Conservation (phyloP, 1,140 invertebrate species). For the Myzus persicae region DNA sequence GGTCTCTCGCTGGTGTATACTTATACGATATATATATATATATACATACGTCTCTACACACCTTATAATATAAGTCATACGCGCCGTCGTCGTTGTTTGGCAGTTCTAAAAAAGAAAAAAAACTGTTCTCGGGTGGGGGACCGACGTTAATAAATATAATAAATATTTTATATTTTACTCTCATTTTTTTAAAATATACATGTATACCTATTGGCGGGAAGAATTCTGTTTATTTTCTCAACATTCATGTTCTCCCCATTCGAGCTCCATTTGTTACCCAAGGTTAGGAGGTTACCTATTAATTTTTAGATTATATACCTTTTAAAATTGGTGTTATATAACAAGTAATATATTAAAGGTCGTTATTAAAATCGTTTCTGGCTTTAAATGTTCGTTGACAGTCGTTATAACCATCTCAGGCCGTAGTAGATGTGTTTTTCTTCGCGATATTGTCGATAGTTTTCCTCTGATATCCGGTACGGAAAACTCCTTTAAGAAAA, state of each 20-base stretch:
- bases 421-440: neutral
- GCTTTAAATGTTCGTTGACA: neutral
- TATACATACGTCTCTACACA: neutral
- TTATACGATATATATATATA: too few species aligned
- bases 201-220: neutral
- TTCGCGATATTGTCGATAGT: neutral
- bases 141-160: neutral
- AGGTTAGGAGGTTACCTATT: too few species aligned
- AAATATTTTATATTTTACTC: neutral
- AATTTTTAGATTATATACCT: neutral
- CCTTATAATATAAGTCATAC: neutral
- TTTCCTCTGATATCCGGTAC: neutral
- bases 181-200: neutral
- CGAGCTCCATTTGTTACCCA: neutral
- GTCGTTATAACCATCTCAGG: neutral
- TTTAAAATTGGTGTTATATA: neutral
- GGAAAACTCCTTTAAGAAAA: neutral
- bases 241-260: neutral
- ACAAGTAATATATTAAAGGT: too few species aligned
- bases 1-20: neutral
- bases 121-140: neutral
- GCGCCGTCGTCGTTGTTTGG: neutral
- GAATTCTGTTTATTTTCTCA: neutral
- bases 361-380: neutral
- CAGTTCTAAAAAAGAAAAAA: constrained; percentile 14